Evolutionary conservation across 1,140 invertebrate species (phyloP).

Genomic region (Tribolium madens): DNA sequence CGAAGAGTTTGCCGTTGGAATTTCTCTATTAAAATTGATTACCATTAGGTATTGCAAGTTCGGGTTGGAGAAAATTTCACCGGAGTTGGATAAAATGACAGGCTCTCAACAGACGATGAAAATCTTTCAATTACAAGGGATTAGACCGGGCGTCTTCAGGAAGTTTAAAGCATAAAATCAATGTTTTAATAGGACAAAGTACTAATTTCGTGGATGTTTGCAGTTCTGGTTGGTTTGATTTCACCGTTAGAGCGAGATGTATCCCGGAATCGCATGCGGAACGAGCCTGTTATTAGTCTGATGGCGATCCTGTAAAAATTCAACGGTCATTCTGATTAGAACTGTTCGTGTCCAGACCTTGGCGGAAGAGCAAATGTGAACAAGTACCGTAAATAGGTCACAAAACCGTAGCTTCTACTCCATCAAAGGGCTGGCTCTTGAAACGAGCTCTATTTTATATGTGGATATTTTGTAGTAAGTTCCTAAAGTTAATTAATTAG

Average conservation of each 20-base stretch:
- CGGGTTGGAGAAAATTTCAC: background rate
- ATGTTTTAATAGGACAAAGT: constrained; percentile 27
- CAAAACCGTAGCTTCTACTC: background rate
- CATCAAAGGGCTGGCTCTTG: background rate
- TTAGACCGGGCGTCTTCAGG: background rate
- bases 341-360: constrained; percentile 7
- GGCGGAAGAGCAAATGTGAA: background rate
- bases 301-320: constrained; percentile 15
- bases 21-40: background rate
- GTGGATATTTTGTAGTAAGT: no score
- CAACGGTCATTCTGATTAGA: constrained; percentile 21
- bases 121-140: constrained; percentile 4
- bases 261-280: constrained; percentile 33
- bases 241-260: constrained; percentile 36
- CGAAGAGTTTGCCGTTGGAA: background rate
- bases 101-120: background rate
- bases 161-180: constrained; percentile 20
- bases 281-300: constrained; percentile 22
- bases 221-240: constrained; percentile 39
- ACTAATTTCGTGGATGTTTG: constrained; percentile 21
- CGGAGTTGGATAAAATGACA: background rate
- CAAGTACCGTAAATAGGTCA: background rate
- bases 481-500: no score
- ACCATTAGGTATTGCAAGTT: background rate
- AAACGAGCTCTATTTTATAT: no score